Percentiles rank a stretch among this genome's conserved stretches.
These are phyloP conservation scores for Maniola hyperantus DNA, from an alignment of 2,888 invertebrate species.

Conservation along the genomic window DNA sequence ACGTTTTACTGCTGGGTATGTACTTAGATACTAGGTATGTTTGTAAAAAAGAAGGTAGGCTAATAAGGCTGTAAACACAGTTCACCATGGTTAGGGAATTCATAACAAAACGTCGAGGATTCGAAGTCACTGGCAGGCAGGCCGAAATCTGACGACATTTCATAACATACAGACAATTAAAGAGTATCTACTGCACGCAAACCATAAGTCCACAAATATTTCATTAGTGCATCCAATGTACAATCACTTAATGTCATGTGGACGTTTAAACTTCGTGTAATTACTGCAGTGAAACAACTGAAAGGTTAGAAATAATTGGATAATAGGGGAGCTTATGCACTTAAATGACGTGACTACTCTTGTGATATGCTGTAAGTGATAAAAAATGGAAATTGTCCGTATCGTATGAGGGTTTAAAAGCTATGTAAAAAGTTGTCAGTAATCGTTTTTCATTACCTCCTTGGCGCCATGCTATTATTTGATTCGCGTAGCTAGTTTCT, in stretches of 20 bases:
- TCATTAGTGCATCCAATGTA: constrained; percentile 72
- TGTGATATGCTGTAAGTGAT: constrained; percentile 50
- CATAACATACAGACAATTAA: constrained; percentile 56
- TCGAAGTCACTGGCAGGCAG: too few species aligned
- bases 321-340: constrained; percentile 72
- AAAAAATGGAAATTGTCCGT: constrained; percentile 35
- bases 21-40: too few species aligned
- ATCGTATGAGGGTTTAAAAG: constrained; percentile 16
- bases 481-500: not conserved
- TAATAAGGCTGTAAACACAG: too few species aligned
- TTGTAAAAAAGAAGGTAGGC: too few species aligned
- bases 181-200: constrained; percentile 66
- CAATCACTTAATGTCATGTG: constrained; percentile 80
- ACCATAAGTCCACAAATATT: constrained; percentile 79
- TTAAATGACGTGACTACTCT: constrained; percentile 67
- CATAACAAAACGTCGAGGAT: too few species aligned
- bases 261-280: constrained; percentile 67
- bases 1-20: too few species aligned
- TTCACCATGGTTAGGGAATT: too few species aligned
- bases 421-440: constrained; percentile 18
- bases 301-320: constrained; percentile 82
- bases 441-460: constrained; percentile 9
- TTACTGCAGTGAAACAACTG: constrained; percentile 57
- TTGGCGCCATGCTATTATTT: constrained; percentile 3
- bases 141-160: constrained; percentile 5